Conservation (phyloP, 2,888 invertebrate genomes). For the Autographa gamma region DNA sequence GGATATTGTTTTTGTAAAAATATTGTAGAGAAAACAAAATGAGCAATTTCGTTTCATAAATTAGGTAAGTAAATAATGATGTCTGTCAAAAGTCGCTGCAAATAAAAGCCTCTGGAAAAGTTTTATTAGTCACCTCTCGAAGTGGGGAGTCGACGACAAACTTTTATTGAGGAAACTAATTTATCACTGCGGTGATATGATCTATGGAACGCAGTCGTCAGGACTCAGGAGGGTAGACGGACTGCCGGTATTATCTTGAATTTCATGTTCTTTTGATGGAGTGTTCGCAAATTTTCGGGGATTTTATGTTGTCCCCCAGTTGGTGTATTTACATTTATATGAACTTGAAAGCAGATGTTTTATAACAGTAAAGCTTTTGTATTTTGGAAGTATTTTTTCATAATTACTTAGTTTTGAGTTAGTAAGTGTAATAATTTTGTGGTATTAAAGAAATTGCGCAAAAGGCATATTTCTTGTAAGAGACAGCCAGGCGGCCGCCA, state of each 20-base stretch:
- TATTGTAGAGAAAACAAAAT: constrained; percentile 8
- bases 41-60: constrained; percentile 8
- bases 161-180: constrained; percentile 75
- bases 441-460: constrained; percentile 10
- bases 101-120: constrained; percentile 38
- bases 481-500: constrained; percentile 79
- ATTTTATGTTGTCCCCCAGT: constrained; percentile 40
- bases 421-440: background rate
- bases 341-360: constrained; percentile 7
- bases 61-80: constrained; percentile 29
- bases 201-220: constrained; percentile 69
- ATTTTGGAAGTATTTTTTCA: constrained; percentile 10
- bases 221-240: constrained; percentile 62
- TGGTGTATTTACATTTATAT: constrained; percentile 45
- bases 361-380: constrained; percentile 14
- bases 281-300: constrained; percentile 62
- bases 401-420: background rate
- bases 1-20: constrained; percentile 6
- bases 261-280: constrained; percentile 69
- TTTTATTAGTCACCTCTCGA: constrained; percentile 55
- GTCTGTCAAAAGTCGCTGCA: constrained; percentile 30
- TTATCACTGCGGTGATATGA: constrained; percentile 77
- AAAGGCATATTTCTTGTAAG: constrained; percentile 32
- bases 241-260: constrained; percentile 53
- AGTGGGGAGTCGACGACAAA: constrained; percentile 62